Evolutionary conservation across 2,113 vertebrate species (phyloP), one percentile per base, ranked within the genome.

Genomic region (Sceloporus tristichus): DNA sequence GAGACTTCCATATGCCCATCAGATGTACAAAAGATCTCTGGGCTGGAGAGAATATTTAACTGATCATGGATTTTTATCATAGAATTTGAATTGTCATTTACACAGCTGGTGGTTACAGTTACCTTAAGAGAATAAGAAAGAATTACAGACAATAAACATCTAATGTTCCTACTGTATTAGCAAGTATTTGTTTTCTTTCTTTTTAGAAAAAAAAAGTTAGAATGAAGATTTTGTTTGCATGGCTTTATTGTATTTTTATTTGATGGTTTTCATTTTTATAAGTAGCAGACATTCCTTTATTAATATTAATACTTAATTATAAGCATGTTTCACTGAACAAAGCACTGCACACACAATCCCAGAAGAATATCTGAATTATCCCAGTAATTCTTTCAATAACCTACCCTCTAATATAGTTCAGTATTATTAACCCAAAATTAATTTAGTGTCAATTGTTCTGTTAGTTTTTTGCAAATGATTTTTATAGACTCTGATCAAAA

Each of bases 131-230:
- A 23, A 62, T 34, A 18, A n/a, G 70, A 19, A 19, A 59, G 73
- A 27, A 82, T 75, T 42, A 66, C 2, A 34, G 56, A 14, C 40
- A 25, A 70, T 53, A 70, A 21, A 38, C n/a, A 86, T 29, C 8
- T 66, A 54, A 23, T 16, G 56, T 62, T 73, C 82, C 76, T 91
- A 79, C 16, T 73, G 2, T 8, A 84, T 79, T 84, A 90, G 53
- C 8, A 75, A 53, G 14, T 29, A 66, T 87, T 1, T 10, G 80
- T 80, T 81, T 84, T 80, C 48, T 62, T 62, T 14, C 18, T 38
- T 21, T n/a, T 13, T 25, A 9, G 23, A 48, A 48, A 73, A 7
- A 7, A n/a, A 11, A 75, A 9, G 53, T 84, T 65, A 82, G 18
- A 56, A 70, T 16, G 80, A 42, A 5, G 7, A 16, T 62, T 53